Conservation (phyloP, 2,113 vertebrate genomes). For the Ptychochromis oligacanthus region DNA sequence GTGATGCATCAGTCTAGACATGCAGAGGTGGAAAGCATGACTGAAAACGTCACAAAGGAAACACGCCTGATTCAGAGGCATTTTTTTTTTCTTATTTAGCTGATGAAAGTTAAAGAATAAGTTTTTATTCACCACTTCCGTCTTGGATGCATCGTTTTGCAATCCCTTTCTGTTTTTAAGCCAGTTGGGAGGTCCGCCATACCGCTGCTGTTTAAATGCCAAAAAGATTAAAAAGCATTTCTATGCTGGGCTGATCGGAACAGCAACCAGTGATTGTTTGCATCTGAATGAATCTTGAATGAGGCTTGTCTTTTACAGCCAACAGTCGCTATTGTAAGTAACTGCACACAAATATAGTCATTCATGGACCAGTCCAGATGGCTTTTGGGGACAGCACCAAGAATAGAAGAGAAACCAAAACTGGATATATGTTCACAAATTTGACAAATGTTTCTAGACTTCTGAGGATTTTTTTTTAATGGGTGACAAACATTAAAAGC, state of each 20-base stretch:
- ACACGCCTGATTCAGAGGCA: neutral
- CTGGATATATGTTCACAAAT: neutral
- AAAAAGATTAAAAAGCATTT: neutral
- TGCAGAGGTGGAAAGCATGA: neutral
- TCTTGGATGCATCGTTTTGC: neutral
- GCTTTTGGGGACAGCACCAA: neutral
- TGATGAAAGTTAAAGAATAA: neutral
- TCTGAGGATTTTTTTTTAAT: neutral
- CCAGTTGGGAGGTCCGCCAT: neutral
- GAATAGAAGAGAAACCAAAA: neutral
- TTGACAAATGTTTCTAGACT: neutral
- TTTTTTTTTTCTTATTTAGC: neutral
- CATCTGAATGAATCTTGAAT: neutral
- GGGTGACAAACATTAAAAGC: neutral
- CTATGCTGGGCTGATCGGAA: neutral
- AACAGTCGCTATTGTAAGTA: constrained; percentile 2
- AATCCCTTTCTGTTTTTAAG: neutral
- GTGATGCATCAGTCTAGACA: neutral
- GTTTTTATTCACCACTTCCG: neutral
- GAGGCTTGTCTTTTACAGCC: constrained; percentile 3
- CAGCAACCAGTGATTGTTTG: neutral
- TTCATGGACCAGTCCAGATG: constrained; percentile 9
- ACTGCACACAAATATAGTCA: constrained; percentile 8
- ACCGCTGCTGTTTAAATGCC: constrained; percentile 7
- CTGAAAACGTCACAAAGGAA: constrained; percentile 2